These are phyloP conservation scores for Frankliniella intonsa DNA, from an alignment of 2,888 invertebrate genomes.

Conservation along the genomic window DNA sequence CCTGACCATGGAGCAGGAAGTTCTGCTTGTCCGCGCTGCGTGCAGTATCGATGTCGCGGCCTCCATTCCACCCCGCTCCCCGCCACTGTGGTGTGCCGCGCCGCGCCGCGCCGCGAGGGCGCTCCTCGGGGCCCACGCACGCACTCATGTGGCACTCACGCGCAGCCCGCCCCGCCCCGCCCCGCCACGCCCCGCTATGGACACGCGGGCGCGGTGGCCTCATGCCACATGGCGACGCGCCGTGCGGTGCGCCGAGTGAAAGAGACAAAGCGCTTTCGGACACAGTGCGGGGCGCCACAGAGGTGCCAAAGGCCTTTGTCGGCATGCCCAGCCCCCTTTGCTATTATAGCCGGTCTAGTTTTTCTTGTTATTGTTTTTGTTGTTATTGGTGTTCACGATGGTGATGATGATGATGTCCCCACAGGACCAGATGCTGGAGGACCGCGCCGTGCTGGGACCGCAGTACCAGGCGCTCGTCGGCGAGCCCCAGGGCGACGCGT, in stretches of 20 bases:
- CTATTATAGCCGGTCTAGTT: too few relatives aligned
- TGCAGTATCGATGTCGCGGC: not conserved
- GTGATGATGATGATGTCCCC: conserved; percentile 30
- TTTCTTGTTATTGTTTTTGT: too few relatives aligned
- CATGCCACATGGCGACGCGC: not conserved
- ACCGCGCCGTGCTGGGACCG: conserved; percentile 47
- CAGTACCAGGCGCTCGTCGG: conserved; percentile 41
- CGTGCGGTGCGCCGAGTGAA: not conserved
- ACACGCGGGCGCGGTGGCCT: too few relatives aligned
- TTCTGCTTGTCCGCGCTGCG: not conserved
- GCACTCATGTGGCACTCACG: not conserved
- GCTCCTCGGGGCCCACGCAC: too few relatives aligned
- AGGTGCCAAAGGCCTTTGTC: not conserved
- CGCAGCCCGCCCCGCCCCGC: not conserved
- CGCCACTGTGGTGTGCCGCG: not conserved
- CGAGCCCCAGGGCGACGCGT: conserved; percentile 42
- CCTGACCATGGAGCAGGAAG: too few relatives aligned
- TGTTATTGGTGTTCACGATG: too few relatives aligned
- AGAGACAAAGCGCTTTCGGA: too few relatives aligned
- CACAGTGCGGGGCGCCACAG: not conserved
- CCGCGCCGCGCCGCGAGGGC: not conserved
- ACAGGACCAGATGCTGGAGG: conserved; percentile 50
- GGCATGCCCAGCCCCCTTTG: too few relatives aligned
- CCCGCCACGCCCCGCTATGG: not conserved
- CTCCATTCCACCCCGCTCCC: not conserved